Percentiles rank a stretch among this genome's conserved stretches.
These are phyloP conservation scores for Zonitis immaculata DNA, from an alignment of 2,888 invertebrate genomes.

Conservation along the genomic window DNA sequence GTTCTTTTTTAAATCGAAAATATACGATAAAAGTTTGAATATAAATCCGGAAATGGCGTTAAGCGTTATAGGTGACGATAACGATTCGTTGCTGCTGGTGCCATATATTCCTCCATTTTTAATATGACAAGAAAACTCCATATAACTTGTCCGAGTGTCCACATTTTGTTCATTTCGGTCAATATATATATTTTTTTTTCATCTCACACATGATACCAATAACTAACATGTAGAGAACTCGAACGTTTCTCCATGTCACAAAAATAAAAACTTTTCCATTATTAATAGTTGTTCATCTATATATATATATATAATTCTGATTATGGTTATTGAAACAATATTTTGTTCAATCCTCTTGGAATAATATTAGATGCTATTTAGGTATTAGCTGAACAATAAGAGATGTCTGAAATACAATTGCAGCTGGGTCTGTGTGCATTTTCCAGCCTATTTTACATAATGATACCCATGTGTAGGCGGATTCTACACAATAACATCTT, in stretches of 20 bases:
- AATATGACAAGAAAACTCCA: constrained; percentile 39
- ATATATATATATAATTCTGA: too few relatives aligned
- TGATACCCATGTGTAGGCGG: constrained; percentile 44
- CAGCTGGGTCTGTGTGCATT: constrained; percentile 30
- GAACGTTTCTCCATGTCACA: too few relatives aligned
- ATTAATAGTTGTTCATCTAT: too few relatives aligned
- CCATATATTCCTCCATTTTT: constrained; percentile 32
- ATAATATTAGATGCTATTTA: too few relatives aligned
- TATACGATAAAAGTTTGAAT: constrained; percentile 35
- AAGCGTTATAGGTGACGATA: constrained; percentile 39
- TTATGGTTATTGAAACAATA: too few relatives aligned
- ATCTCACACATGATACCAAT: too few relatives aligned
- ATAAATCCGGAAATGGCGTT: constrained; percentile 33
- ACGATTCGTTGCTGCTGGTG: constrained; percentile 36
- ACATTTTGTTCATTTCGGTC: constrained; percentile 31
- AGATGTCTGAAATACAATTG: too few relatives aligned
- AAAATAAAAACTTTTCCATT: too few relatives aligned
- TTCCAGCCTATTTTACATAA: constrained; percentile 42
- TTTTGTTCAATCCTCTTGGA: too few relatives aligned
- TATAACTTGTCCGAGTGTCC: constrained; percentile 40
- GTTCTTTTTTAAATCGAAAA: constrained; percentile 30
- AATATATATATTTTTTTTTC: too few relatives aligned
- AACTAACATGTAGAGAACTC: too few relatives aligned
- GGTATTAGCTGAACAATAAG: too few relatives aligned
- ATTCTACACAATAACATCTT: constrained; percentile 41